phyloP scores from a whole-genome alignment of 2,113 vertebrate species.

The Suncus etruscus region DNA sequence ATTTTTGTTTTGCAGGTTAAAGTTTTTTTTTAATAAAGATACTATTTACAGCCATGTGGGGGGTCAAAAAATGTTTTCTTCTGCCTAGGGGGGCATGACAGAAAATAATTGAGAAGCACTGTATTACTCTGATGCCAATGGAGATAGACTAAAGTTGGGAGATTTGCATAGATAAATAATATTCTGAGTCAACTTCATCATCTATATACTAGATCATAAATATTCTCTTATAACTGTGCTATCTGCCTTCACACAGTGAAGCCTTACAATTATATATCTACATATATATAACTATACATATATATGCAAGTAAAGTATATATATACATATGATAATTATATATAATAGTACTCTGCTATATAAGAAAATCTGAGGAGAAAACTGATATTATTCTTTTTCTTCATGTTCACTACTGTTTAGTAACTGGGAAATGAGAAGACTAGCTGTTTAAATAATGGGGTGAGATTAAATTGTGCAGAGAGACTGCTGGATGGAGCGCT shows the following conservation, averaged over 20 bases:
- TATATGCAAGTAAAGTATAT: too few relatives aligned
- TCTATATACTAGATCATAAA: neutral
- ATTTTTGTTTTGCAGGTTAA: too few relatives aligned
- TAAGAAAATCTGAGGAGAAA: neutral
- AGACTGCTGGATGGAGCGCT: constrained; percentile 31
- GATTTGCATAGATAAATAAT: neutral
- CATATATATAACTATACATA: too few relatives aligned
- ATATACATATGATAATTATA: too few relatives aligned
- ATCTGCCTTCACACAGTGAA: neutral
- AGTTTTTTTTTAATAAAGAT: too few relatives aligned
- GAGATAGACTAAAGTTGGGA: neutral
- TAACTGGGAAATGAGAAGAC: constrained; percentile 51
- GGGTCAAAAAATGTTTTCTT: too few relatives aligned
- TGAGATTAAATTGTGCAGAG: constrained; percentile 30
- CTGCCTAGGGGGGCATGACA: too few relatives aligned
- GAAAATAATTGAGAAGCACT: too few relatives aligned
- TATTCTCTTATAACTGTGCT: neutral
- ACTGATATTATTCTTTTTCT: neutral
- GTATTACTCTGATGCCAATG: neutral
- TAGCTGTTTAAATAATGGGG: neutral
- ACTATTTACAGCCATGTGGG: too few relatives aligned
- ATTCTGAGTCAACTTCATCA: neutral
- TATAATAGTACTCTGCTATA: neutral
- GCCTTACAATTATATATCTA: too few relatives aligned
- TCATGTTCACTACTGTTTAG: constrained; percentile 27